phyloP scores from a whole-genome alignment of 1,140 invertebrate genomes.

The Potamilus streckersoni region DNA sequence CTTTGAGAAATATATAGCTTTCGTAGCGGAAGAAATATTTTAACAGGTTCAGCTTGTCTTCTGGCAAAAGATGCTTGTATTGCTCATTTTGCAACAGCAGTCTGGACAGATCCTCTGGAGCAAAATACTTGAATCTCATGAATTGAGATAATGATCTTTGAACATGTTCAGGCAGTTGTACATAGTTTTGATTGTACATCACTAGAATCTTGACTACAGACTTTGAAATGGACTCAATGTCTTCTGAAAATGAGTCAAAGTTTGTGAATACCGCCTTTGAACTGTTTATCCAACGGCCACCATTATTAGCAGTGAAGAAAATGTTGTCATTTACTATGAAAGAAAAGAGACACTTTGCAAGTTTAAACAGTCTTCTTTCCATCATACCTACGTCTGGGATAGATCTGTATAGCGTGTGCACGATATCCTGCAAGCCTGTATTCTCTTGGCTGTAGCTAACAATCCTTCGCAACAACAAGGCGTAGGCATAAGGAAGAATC shows the following conservation, averaged over 20 bases:
- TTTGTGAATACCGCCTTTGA: neutral
- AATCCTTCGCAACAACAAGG: conserved; percentile 13
- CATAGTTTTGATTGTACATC: too few species aligned
- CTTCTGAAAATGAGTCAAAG: neutral
- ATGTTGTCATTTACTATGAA: neutral
- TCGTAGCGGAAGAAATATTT: too few species aligned
- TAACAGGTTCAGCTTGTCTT: too few species aligned
- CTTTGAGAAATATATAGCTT: too few species aligned
- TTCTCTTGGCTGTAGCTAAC: conserved; percentile 2
- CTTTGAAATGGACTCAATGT: too few species aligned
- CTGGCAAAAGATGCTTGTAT: too few species aligned
- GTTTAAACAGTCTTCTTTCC: neutral
- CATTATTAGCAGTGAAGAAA: neutral
- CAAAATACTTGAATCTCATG: too few species aligned
- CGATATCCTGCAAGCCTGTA: neutral
- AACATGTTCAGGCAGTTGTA: too few species aligned
- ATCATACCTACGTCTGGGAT: conserved; percentile 16
- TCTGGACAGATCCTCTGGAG: too few species aligned
- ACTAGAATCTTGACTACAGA: too few species aligned
- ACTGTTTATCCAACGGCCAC: neutral
- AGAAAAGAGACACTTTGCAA: neutral
- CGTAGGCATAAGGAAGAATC: conserved; percentile 42
- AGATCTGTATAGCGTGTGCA: conserved; percentile 11
- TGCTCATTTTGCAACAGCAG: too few species aligned
- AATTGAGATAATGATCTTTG: too few species aligned